These are phyloP conservation scores for Condylostylus longicornis DNA, from an alignment of 1,140 invertebrate species.

Conservation along the genomic window DNA sequence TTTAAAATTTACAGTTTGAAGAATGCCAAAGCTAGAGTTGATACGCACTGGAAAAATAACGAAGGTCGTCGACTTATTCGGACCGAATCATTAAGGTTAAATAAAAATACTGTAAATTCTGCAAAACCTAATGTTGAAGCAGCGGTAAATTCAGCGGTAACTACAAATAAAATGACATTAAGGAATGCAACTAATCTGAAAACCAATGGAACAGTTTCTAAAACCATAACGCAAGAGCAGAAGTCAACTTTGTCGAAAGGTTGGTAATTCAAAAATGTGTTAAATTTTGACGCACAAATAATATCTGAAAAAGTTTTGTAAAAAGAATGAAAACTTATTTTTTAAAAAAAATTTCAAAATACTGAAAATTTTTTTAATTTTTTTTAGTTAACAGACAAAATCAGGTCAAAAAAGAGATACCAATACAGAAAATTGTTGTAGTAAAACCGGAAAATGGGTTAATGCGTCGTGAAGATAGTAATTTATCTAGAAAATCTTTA, in stretches of 20 bases:
- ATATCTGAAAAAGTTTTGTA: background rate
- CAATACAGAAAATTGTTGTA: background rate
- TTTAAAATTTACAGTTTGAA: slow-evolving; percentile 13
- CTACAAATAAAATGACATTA: background rate
- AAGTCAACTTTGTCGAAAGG: too few relatives aligned
- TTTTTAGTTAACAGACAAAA: background rate
- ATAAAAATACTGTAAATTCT: slow-evolving; percentile 11
- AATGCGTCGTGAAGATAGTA: slow-evolving; percentile 26
- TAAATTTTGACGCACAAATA: background rate
- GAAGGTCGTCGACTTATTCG: background rate
- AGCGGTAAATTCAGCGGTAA: background rate
- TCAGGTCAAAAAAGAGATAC: background rate
- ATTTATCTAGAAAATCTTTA: slow-evolving; percentile 23
- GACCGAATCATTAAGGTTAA: slow-evolving; percentile 7
- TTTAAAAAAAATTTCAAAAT: background rate
- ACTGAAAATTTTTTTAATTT: background rate
- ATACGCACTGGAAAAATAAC: slow-evolving; percentile 27
- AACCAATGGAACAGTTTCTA: slow-evolving; percentile 4
- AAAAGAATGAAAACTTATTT: background rate
- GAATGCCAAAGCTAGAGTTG: slow-evolving; percentile 24
- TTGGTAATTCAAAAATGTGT: slow-evolving; percentile 6
- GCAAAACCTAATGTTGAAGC: background rate
- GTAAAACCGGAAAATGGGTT: slow-evolving; percentile 3
- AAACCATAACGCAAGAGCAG: too few relatives aligned
- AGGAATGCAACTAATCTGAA: background rate